Percentiles rank a stretch among this genome's conserved stretches.
Evolutionary conservation across 2,888 invertebrate species (phyloP).

Genomic region (Metellina segmentata): DNA sequence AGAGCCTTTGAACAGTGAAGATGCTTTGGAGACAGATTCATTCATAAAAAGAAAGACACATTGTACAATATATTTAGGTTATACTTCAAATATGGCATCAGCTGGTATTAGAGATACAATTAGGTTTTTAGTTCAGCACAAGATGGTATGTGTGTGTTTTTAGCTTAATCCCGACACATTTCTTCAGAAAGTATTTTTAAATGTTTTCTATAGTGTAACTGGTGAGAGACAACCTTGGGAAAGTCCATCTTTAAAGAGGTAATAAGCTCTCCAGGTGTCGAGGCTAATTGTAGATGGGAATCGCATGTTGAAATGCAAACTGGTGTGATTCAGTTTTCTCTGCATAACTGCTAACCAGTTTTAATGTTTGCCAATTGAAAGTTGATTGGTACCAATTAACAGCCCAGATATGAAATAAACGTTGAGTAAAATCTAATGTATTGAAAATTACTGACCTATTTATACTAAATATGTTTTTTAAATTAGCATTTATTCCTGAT

Average conservation of each 20-base stretch:
- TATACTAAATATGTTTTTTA: no score
- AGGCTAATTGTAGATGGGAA: no score
- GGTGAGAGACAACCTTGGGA: background rate
- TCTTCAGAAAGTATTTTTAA: background rate
- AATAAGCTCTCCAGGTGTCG: no score
- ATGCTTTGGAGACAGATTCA: conserved; percentile 87
- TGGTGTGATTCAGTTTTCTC: no score
- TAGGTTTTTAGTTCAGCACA: conserved; percentile 91
- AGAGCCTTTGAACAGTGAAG: conserved; percentile 86
- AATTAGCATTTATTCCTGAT: no score
- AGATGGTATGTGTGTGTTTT: conserved; percentile 84
- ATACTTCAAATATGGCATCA: conserved; percentile 98
- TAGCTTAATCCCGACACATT: background rate
- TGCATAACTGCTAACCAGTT: no score
- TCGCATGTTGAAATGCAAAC: no score
- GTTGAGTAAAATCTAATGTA: no score
- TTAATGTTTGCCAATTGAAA: no score
- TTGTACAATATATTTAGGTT: conserved; percentile 98
- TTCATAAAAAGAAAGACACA: conserved; percentile 84
- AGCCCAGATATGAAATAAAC: no score
- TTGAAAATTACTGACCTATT: no score
- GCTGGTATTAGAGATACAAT: conserved; percentile 96
- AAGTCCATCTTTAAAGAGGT: background rate
- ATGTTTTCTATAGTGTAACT: background rate
- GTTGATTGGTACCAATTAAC: no score